Evolutionary conservation across 2,113 vertebrate genomes (phyloP).

Genomic region (Peromyscus californicus): DNA sequence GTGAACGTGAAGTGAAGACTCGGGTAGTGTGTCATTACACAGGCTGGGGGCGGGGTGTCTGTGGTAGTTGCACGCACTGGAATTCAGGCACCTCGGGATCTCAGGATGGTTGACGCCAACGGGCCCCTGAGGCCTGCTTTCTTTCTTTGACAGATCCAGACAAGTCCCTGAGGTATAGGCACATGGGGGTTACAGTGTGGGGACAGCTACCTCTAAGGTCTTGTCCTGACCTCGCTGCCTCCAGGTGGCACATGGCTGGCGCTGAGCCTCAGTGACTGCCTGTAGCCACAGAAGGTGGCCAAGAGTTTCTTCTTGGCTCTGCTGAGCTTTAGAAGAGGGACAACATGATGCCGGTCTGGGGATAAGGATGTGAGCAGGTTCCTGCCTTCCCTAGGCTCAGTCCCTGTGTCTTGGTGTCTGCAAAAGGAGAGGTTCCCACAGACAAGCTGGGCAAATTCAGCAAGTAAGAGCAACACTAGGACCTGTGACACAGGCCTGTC

Average conservation of each 20-base stretch:
- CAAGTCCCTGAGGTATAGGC: background rate
- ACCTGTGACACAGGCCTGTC: background rate
- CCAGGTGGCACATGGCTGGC: accelerated
- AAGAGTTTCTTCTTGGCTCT: background rate
- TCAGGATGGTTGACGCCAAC: background rate
- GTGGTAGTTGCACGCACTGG: background rate
- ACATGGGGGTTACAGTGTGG: background rate
- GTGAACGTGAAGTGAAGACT: background rate
- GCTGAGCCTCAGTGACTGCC: background rate
- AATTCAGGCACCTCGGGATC: background rate
- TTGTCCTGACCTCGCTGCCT: background rate
- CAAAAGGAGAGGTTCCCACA: background rate
- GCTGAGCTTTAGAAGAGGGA: background rate
- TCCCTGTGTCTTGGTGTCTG: background rate
- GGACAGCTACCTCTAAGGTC: background rate
- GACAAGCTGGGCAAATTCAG: background rate
- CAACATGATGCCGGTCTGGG: background rate
- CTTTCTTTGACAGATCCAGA: background rate
- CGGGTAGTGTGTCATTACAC: accelerated
- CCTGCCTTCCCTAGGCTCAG: background rate
- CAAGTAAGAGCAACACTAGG: too few species aligned
- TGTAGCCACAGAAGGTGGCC: background rate
- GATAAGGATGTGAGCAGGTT: background rate
- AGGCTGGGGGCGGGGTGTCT: background rate
- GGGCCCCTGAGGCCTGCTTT: background rate